Conservation (phyloP, 2,888 invertebrate genomes). For the Anorthoa munda region DNA sequence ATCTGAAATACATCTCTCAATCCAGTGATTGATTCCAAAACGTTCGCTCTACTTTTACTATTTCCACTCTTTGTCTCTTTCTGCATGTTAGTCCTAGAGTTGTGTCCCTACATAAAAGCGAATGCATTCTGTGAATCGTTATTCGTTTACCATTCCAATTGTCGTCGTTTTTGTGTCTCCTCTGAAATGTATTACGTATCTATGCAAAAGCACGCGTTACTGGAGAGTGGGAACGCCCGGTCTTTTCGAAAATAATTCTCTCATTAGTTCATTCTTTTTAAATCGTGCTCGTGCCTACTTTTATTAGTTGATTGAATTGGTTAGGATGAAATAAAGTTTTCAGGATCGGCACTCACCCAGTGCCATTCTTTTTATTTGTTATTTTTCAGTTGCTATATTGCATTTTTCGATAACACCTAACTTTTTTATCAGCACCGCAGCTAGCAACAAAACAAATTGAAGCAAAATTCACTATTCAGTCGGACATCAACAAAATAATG, state of each 20-base stretch:
- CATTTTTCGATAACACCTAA: neutral
- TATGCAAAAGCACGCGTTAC: neutral
- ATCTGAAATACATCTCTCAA: neutral
- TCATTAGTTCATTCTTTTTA: neutral
- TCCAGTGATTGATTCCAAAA: neutral
- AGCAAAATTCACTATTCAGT: conserved; percentile 4
- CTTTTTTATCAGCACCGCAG: neutral
- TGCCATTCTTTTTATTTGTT: neutral
- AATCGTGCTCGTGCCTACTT: neutral
- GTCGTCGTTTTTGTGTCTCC: neutral
- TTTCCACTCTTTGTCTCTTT: neutral
- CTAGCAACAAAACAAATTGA: neutral
- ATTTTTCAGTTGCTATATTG: neutral
- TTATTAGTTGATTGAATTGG: neutral
- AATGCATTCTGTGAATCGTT: conserved; percentile 30
- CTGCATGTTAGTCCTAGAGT: conserved; percentile 6
- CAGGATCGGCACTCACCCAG: neutral
- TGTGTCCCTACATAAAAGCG: conserved; percentile 6
- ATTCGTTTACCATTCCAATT: conserved; percentile 1
- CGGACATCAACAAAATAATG: neutral
- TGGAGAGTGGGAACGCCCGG: neutral
- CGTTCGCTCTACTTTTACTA: neutral
- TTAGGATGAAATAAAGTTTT: neutral
- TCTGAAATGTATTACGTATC: conserved; percentile 20
- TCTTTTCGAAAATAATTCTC: neutral